These are phyloP conservation scores for Boloria selene DNA, from an alignment of 2,888 invertebrate genomes.

Conservation along the genomic window DNA sequence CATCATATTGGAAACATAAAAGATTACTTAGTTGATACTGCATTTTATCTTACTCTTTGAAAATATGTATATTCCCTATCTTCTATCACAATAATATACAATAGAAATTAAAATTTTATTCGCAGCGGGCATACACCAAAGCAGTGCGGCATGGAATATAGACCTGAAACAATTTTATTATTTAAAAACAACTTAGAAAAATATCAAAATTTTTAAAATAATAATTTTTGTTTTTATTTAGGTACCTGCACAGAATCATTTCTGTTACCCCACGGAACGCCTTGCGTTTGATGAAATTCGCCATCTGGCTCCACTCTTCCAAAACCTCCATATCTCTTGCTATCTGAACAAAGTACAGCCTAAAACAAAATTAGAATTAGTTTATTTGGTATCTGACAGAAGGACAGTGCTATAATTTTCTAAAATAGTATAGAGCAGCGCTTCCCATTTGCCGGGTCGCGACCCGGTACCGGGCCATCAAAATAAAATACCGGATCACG, in stretches of 20 bases:
- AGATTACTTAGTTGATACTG: too few relatives aligned
- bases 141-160: constrained; percentile 89
- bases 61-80: constrained; percentile 1
- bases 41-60: not conserved
- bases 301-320: constrained; percentile 70
- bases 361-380: constrained; percentile 47
- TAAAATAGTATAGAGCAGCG: too few relatives aligned
- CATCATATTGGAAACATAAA: too few relatives aligned
- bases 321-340: constrained; percentile 73
- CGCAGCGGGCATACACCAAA: constrained; percentile 81
- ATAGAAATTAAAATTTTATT: constrained; percentile 28
- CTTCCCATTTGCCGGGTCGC: too few relatives aligned
- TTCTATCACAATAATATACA: not conserved
- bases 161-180: constrained; percentile 75
- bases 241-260: constrained; percentile 81
- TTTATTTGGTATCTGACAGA: too few relatives aligned
- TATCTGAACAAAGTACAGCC: constrained; percentile 74
- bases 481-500: too few relatives aligned
- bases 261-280: constrained; percentile 71
- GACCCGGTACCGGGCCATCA: too few relatives aligned
- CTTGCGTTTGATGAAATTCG: constrained; percentile 65
- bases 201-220: too few relatives aligned
- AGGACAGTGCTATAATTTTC: too few relatives aligned
- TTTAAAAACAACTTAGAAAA: not conserved
- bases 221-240: constrained; percentile 1